Evolutionary conservation across 2,888 invertebrate species (phyloP).

Genomic region (Cantharis lateralis): DNA sequence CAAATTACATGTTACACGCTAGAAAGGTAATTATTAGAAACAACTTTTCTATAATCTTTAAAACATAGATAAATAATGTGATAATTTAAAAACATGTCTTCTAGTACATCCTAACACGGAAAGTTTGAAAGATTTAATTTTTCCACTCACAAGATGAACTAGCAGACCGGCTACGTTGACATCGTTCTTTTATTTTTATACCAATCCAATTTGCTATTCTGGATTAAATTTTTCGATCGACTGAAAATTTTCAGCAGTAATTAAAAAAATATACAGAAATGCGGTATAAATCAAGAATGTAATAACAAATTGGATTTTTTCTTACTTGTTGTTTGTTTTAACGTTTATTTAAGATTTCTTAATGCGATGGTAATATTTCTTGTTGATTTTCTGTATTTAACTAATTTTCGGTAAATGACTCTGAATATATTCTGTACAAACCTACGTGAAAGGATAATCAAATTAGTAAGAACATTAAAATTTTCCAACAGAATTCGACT

Average conservation of each 20-base stretch:
- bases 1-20: background rate
- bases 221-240: background rate
- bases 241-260: too few species aligned
- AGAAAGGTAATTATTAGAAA: background rate
- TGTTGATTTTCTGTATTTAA: background rate
- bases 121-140: background rate
- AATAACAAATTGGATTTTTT: background rate
- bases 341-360: background rate
- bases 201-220: background rate
- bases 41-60: background rate
- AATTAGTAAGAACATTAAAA: background rate
- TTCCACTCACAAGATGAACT: background rate
- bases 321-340: too few species aligned
- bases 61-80: background rate
- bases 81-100: background rate
- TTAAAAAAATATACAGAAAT: too few species aligned
- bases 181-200: background rate
- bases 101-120: background rate
- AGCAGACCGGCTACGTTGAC: background rate
- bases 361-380: background rate
- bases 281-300: background rate
- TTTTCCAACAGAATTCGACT: background rate
- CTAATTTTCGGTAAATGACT: background rate
- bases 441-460: background rate
- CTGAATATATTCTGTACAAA: background rate